A percentile compares a stretch with the other conserved stretches of the same genome.
These are phyloP conservation scores for Dinothrombium tinctorium DNA, from an alignment of 1,140 invertebrate species.

Conservation along the genomic window DNA sequence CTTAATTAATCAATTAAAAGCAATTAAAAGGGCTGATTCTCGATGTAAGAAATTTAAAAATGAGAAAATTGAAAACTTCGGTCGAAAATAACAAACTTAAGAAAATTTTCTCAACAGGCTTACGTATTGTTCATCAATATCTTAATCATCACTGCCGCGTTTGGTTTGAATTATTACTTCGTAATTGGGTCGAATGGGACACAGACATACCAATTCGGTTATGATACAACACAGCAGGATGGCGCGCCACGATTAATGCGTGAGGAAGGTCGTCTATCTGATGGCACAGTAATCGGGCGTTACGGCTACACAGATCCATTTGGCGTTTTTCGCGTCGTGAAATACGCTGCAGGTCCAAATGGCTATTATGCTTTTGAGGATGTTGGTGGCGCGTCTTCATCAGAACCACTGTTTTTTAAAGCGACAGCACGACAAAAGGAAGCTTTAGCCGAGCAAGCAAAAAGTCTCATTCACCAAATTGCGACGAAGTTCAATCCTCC, in stretches of 20 bases:
- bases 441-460: not conserved
- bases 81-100: no score
- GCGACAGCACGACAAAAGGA: slow-evolving; percentile 6
- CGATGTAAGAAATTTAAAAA: no score
- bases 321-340: slow-evolving; percentile 56
- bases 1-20: no score
- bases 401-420: slow-evolving; percentile 2
- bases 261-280: slow-evolving; percentile 6
- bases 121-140: no score
- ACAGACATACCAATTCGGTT: slow-evolving; percentile 2
- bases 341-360: slow-evolving; percentile 52
- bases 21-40: no score
- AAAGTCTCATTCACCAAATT: not conserved
- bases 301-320: slow-evolving; percentile 57
- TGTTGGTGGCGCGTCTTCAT: not conserved
- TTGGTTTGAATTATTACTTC: slow-evolving; percentile 1
- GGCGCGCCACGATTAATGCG: slow-evolving; percentile 7
- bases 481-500: slow-evolving; percentile 9
- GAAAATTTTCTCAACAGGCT: no score
- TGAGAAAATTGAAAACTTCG: no score
- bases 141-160: no score
- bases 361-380: slow-evolving; percentile 29
- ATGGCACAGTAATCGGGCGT: slow-evolving; percentile 40
- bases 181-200: slow-evolving; percentile 1
- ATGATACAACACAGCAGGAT: not conserved